phyloP scores from a whole-genome alignment of 2,113 vertebrate species.

The Otocyon megalotis region DNA sequence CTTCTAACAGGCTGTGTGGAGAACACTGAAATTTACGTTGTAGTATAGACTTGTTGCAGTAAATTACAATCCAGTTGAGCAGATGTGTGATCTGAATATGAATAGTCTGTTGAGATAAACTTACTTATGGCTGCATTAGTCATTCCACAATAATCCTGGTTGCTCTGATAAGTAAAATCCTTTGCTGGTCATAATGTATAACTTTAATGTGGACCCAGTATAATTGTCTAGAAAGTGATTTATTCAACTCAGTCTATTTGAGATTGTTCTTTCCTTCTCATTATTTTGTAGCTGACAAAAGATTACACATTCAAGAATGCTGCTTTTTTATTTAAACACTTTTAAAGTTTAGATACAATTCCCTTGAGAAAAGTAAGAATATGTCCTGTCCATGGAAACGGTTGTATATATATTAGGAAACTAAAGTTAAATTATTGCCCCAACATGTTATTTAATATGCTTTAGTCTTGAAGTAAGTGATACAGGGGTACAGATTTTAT shows the following conservation, averaged over 20 bases:
- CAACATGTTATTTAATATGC: conserved; percentile 54
- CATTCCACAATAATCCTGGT: conserved; percentile 29
- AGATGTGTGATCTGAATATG: conserved; percentile 28
- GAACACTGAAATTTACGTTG: conserved; percentile 42
- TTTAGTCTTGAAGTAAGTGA: conserved; percentile 60
- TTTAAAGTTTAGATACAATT: conserved; percentile 28
- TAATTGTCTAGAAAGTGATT: conserved; percentile 54
- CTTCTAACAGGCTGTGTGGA: conserved; percentile 26
- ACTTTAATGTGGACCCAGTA: background rate
- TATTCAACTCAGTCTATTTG: background rate
- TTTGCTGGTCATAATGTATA: conserved; percentile 45
- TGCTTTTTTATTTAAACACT: conserved; percentile 46
- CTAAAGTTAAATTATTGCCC: conserved; percentile 57
- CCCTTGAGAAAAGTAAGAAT: background rate
- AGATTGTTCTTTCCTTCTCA: conserved; percentile 29
- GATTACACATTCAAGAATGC: conserved; percentile 10
- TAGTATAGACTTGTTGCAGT: conserved; percentile 46
- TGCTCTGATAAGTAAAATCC: background rate
- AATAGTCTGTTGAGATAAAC: background rate
- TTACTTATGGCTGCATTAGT: conserved; percentile 21
- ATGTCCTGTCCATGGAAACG: conserved; percentile 27
- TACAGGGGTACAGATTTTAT: background rate
- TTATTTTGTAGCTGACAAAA: conserved; percentile 41
- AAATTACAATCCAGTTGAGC: background rate
- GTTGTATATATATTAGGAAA: conserved; percentile 60